phyloP scores from a whole-genome alignment of 2,113 vertebrate genomes.

The Progne subis region DNA sequence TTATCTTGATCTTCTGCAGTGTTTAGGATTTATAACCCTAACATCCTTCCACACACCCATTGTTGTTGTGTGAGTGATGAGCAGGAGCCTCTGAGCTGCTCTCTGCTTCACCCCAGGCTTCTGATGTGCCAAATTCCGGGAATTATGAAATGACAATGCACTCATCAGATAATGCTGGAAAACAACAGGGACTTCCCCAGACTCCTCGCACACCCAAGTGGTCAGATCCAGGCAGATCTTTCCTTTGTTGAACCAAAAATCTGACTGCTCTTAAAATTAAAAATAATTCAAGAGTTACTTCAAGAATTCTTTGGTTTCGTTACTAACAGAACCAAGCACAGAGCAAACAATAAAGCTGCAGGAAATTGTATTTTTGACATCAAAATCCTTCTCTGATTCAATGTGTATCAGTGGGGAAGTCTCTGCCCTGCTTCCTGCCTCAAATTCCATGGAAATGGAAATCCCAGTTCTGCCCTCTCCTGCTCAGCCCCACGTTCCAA shows the following conservation, averaged over 20 bases:
- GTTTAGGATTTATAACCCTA: slow-evolving; percentile 47
- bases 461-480: background rate
- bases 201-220: background rate
- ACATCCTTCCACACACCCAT: slow-evolving; percentile 43
- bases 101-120: slow-evolving; percentile 37
- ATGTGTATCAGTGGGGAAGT: background rate
- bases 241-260: background rate
- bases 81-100: slow-evolving; percentile 23
- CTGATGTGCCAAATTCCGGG: slow-evolving; percentile 28
- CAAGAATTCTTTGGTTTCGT: background rate
- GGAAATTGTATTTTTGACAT: background rate
- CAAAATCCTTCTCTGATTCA: background rate
- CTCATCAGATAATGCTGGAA: slow-evolving; percentile 6
- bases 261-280: background rate
- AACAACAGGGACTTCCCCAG: slow-evolving; percentile 11
- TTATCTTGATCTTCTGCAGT: slow-evolving; percentile 32
- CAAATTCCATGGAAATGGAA: background rate
- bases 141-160: slow-evolving; percentile 57
- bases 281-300: background rate
- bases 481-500: background rate
- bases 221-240: background rate
- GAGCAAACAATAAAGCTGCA: background rate
- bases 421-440: background rate
- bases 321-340: background rate
- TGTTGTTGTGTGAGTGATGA: slow-evolving; percentile 20